A percentile compares a stretch with the other conserved stretches of the same genome.
Evolutionary conservation across 2,113 vertebrate genomes (phyloP).

Genomic region (Emydura subglobosa): DNA sequence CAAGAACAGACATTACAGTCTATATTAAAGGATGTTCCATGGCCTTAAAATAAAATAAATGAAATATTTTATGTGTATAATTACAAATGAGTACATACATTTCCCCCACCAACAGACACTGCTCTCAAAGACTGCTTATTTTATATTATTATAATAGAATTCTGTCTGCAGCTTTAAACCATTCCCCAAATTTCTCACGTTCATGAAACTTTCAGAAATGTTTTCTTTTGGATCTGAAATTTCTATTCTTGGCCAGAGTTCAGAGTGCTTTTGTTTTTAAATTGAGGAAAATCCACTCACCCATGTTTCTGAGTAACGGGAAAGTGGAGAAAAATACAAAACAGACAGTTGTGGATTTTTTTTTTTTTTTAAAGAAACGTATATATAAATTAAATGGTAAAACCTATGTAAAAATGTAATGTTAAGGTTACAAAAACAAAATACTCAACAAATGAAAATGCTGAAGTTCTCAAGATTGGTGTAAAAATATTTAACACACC

Average conservation of each 20-base stretch:
- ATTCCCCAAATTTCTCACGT: background rate
- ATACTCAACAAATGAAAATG: background rate
- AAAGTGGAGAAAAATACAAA: background rate
- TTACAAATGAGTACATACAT: background rate
- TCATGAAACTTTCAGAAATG: background rate
- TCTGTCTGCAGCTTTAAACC: background rate
- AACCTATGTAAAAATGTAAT: background rate
- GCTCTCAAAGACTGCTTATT: background rate
- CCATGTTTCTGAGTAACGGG: background rate
- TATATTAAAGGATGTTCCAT: slow-evolving; percentile 88
- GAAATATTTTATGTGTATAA: background rate
- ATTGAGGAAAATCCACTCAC: background rate
- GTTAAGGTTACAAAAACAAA: background rate
- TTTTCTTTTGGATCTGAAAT: background rate
- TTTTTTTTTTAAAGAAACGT: background rate
- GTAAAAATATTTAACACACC: background rate
- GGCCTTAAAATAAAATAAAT: slow-evolving; percentile 79
- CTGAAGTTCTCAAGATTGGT: background rate
- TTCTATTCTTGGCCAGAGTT: background rate
- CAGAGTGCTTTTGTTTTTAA: background rate
- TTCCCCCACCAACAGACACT: background rate
- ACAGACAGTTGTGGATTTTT: background rate
- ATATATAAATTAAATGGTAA: background rate
- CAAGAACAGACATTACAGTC: slow-evolving; percentile 94
- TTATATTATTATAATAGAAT: background rate